phyloP scores from a whole-genome alignment of 2,888 invertebrate genomes.

The Oscheius myriophilus region DNA sequence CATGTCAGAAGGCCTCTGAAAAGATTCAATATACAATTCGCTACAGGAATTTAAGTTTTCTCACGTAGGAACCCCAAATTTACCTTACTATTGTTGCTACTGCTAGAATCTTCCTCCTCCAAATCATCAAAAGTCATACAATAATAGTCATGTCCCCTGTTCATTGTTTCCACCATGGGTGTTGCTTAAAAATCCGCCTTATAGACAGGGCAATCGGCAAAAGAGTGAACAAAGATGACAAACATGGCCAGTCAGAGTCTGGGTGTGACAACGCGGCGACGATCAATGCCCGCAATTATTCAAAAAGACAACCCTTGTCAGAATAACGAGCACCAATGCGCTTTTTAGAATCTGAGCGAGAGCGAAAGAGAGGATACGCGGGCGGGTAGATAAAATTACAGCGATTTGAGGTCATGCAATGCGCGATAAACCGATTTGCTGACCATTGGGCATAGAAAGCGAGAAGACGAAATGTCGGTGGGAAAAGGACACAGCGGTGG shows the following conservation, averaged over 20 bases:
- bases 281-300: conserved; percentile 13
- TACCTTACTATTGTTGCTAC: conserved; percentile 47
- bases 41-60: too few species aligned
- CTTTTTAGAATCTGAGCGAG: background rate
- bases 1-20: conserved; percentile 53
- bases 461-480: background rate
- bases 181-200: background rate
- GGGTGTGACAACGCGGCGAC: conserved; percentile 22
- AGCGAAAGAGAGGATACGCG: background rate
- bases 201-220: too few species aligned
- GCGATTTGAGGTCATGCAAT: conserved; percentile 28
- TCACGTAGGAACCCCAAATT: too few species aligned
- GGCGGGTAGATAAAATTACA: conserved; percentile 28
- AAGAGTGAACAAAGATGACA: too few species aligned
- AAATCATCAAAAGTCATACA: conserved; percentile 56
- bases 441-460: conserved; percentile 14
- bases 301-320: conserved; percentile 25
- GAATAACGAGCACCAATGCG: too few species aligned
- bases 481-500: background rate
- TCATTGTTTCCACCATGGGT: conserved; percentile 30
- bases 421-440: conserved; percentile 30
- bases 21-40: too few species aligned
- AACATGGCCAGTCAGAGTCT: too few species aligned
- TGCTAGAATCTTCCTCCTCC: conserved; percentile 39
- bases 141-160: conserved; percentile 46